A percentile compares a stretch with the other conserved stretches of the same genome.
These are phyloP conservation scores for Lepidochitona cinerea DNA, from an alignment of 2,888 invertebrate genomes.

Conservation along the genomic window DNA sequence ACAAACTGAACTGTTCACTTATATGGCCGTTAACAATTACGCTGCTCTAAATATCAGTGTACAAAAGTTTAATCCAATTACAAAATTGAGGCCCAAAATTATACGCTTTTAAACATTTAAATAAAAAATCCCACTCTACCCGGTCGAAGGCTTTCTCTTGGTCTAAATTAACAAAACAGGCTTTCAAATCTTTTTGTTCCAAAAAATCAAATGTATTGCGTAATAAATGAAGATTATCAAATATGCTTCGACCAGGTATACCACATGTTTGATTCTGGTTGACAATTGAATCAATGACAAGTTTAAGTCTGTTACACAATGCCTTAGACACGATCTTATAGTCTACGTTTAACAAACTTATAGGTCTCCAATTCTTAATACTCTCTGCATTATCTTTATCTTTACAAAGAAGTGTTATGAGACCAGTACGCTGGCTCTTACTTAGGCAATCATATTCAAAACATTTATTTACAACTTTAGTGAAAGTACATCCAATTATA, in stretches of 20 bases:
- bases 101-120: too few species aligned
- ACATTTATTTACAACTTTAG: neutral
- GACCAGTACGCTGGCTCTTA: neutral
- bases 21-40: neutral
- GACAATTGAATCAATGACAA: neutral
- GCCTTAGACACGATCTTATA: neutral
- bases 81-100: neutral
- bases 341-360: neutral
- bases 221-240: neutral
- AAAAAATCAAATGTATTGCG: neutral
- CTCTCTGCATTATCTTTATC: neutral
- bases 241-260: neutral
- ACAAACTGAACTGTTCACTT: neutral
- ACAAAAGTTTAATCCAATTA: slow-evolving; percentile 23
- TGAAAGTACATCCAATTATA: neutral
- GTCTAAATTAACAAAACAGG: neutral
- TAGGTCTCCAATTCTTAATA: neutral
- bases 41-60: slow-evolving; percentile 4
- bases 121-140: too few species aligned
- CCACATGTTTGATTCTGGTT: neutral
- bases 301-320: neutral
- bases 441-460: neutral
- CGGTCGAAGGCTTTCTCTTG: too few species aligned
- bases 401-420: neutral
- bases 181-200: neutral